These are phyloP conservation scores for Peromyscus polionotus DNA, from an alignment of 2,113 vertebrate species.

Conservation along the genomic window DNA sequence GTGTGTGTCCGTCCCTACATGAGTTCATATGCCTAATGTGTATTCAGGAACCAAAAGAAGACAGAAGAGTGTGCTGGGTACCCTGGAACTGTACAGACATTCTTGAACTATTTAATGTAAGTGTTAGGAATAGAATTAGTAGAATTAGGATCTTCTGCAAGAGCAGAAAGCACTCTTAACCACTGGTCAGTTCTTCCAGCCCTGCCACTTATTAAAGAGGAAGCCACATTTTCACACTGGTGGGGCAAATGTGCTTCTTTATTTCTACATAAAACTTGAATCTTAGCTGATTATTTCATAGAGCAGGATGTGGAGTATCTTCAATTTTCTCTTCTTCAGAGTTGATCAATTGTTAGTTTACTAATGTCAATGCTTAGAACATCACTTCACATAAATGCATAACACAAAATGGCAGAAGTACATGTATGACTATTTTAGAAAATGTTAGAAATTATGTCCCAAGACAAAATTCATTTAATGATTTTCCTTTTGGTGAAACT, in stretches of 20 bases:
- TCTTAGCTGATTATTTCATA: not conserved
- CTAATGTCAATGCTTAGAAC: not conserved
- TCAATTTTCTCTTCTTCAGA: not conserved
- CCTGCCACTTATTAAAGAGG: too few relatives aligned
- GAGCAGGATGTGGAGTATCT: not conserved
- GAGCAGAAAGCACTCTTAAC: not conserved
- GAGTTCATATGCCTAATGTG: not conserved
- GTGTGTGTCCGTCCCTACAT: not conserved
- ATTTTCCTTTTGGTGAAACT: not conserved
- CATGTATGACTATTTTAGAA: not conserved
- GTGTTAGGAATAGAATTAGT: too few relatives aligned
- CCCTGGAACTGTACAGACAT: too few relatives aligned
- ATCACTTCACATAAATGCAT: not conserved
- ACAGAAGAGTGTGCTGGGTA: not conserved
- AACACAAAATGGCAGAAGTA: not conserved
- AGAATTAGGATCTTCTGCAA: not conserved
- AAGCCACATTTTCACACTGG: not conserved
- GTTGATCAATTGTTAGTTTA: not conserved
- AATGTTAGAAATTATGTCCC: not conserved
- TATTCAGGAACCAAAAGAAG: not conserved
- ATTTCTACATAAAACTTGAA: not conserved
- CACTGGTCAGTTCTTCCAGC: not conserved
- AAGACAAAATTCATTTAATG: not conserved
- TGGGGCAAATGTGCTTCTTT: not conserved
- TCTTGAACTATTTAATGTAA: too few relatives aligned